Evolutionary conservation across 2,797 vertebrate species (phyloP).

Genomic region (Myotis daubentonii): DNA sequence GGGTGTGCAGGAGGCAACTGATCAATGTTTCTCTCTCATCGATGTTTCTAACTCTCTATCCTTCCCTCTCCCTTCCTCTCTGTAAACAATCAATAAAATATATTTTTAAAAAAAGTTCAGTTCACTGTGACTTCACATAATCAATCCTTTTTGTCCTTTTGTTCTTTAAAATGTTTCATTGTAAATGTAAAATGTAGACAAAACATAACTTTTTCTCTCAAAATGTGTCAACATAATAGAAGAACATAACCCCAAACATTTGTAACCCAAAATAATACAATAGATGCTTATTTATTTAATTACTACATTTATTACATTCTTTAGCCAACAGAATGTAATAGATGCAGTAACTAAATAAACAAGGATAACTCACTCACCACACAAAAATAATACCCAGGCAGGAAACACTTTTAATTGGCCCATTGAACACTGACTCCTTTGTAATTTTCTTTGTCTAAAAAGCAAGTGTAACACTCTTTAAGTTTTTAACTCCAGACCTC

Average conservation of each 20-base stretch:
- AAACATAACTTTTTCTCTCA: neutral
- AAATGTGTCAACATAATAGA: constrained; percentile 15
- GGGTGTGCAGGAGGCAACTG: too few relatives aligned
- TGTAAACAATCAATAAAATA: too few relatives aligned
- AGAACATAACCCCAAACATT: neutral
- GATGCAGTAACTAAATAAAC: neutral
- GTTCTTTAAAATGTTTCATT: constrained; percentile 31
- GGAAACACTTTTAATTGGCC: neutral
- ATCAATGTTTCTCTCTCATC: too few relatives aligned
- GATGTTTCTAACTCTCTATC: too few relatives aligned
- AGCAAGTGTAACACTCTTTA: constrained; percentile 29
- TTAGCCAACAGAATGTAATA: neutral
- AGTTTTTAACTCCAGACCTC: constrained; percentile 36
- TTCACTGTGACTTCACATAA: constrained; percentile 1
- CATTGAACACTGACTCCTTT: neutral
- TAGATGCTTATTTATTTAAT: neutral
- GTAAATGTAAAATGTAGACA: constrained; percentile 39
- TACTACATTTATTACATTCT: neutral
- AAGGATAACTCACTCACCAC: neutral
- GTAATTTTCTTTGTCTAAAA: neutral
- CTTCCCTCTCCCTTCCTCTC: too few relatives aligned
- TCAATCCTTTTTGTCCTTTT: constrained; percentile 34
- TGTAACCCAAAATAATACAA: neutral
- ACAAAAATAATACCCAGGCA: neutral
- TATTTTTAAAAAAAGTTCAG: neutral